Base-by-base conservation (phyloP, 2,113 vertebrate genomes). In the Mystacornis crossleyi region DNA sequence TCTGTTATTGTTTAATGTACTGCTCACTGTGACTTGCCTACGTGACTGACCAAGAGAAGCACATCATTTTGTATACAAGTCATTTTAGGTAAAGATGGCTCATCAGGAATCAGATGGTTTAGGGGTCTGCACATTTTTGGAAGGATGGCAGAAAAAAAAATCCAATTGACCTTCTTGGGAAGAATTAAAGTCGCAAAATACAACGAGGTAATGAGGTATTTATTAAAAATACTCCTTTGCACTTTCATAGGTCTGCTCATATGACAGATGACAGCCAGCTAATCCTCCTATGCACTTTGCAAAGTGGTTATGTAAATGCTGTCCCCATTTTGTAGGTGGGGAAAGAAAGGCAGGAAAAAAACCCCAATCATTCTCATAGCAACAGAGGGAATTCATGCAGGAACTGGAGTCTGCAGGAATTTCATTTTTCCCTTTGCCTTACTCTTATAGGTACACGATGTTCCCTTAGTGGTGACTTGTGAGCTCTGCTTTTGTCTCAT, bases 1-100 rank as follows among this genome's bases (percentile, higher is more conserved):
- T 95, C 47, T 81, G 75, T 77, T 95, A 81, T 60, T 90, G 47
- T 90, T 90, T 81, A 89, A 89, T 86, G 69, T 58, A 48, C 65
- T 86, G 57, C 65, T 92, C 51, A 12, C 20, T 74, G 71, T 83
- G 89, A 65, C 67, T 80, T 2, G 0, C 36, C 25, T 51, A 81
- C 25, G 14, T 42, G 69, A 60, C 55, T 89, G 53, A 67, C 29
- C 40, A 58, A 73, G 34, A 75, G 66, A 77, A 65, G 25, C 33
- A 21, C 19, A 8, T 40, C n/a, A 8, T 58, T 15, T 6, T 38
- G 8, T 25, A 17, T 40, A 9, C 8, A 66, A 89, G 72, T 78
- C 40, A 31, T 51, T 71, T 92, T 51, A 92, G 82, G 80, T 75
- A 67, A 92, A 73, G 55, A 28, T 33, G 55, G 48, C 25, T 64